Evolutionary conservation across 2,888 invertebrate species (phyloP), one percentile per base, ranked within the genome.

Genomic region (Eupithecia tripunctaria): DNA sequence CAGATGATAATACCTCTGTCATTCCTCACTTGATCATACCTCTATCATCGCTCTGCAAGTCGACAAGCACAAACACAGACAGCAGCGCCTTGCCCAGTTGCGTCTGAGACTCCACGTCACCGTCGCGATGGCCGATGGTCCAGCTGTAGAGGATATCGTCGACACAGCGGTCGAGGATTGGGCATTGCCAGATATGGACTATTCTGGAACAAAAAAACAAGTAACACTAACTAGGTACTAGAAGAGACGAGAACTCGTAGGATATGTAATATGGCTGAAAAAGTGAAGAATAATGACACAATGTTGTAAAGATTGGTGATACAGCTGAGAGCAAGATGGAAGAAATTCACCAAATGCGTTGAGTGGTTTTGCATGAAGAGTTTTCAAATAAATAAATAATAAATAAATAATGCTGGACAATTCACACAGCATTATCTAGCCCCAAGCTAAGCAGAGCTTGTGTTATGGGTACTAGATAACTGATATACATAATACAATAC

Each of bases 121-220:
- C 92, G 69, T 92, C 91, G 1, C 89, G 84, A 78, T 94, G 91
- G 6, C 93, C 94, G 63, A 95, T 94, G 10, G 91, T 94, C 95
- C 95, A 95, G 81, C 92, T 93, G 83, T 89, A 89, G 32, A 95
- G 86, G 66, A 95, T 88, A 72, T 91, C 91, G 74, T 94, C 89
- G 59, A 95, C 92, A 67, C 95, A 94, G 0, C 93, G 83, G 68
- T 90, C 90, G 70, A 96, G 84, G 59, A 95, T 85, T 0, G 95
- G 91, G 76, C 95, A 95, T 79, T 94, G 94, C 95, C 95, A 95
- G 1, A 93, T 88, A 81, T 93, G 92, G 65, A 91, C 90, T 79
- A 94, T 90, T 70, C 93, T 93, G 85, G 1, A 82, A 83, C 5
- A 72, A 43, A 51, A 21, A 0, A 10, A 51, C 10, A 18, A 6